A percentile compares a stretch with the other conserved stretches of the same genome.
Evolutionary conservation across 2,797 vertebrate genomes (phyloP).

Genomic region (Mycteria americana): DNA sequence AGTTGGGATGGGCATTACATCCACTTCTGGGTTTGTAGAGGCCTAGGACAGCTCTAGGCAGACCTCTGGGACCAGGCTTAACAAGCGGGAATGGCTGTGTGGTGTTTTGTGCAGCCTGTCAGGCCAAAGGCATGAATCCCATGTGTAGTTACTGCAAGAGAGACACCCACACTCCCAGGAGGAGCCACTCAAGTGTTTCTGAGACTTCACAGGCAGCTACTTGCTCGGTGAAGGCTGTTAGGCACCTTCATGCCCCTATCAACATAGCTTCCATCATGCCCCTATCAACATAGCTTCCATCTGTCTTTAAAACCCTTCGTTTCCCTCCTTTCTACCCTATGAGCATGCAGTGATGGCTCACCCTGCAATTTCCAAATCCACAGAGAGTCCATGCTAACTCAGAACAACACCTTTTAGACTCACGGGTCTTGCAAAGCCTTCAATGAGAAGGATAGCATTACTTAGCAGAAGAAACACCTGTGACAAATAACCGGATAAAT

Average conservation of each 20-base stretch:
- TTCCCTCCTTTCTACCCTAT: neutral
- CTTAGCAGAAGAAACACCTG: neutral
- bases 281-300: neutral
- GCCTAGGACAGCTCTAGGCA: neutral
- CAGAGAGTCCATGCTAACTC: neutral
- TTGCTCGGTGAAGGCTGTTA: neutral
- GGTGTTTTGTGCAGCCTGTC: neutral
- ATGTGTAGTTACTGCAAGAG: neutral
- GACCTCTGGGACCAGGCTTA: neutral
- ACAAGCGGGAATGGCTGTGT: neutral
- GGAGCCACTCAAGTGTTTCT: neutral
- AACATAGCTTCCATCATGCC: neutral
- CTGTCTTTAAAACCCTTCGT: neutral
- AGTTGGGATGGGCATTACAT: rapidly evolving
- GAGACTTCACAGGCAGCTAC: neutral
- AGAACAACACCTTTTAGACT: neutral
- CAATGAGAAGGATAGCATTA: neutral
- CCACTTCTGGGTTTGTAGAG: neutral
- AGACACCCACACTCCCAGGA: neutral
- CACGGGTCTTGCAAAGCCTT: neutral
- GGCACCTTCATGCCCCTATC: neutral
- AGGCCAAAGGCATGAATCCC: neutral
- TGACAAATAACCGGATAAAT: neutral
- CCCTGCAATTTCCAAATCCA: neutral
- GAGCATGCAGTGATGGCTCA: neutral